Conservation (phyloP, 2,888 invertebrate species). For the Tenthredo livida region DNA sequence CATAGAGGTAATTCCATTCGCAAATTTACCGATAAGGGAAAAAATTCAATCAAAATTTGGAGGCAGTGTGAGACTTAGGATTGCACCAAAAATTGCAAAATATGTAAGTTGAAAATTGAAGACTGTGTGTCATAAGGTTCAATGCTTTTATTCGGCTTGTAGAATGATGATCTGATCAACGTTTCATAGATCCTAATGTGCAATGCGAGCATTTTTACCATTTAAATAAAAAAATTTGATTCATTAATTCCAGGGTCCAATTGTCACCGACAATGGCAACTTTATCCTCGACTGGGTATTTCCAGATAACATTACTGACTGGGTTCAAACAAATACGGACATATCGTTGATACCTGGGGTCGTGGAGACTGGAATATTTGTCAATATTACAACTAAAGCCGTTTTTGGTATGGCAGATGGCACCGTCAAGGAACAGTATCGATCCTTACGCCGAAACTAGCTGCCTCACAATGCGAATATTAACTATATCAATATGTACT, state of each 20-base stretch:
- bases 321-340: conserved; percentile 84
- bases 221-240: neutral
- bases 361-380: conserved; percentile 97
- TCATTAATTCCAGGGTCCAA: conserved; percentile 85
- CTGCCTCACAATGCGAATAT: neutral
- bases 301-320: conserved; percentile 81
- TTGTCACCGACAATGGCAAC: conserved; percentile 99
- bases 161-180: neutral
- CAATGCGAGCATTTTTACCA: neutral
- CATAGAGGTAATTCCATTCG: conserved; percentile 97
- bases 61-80: conserved; percentile 88
- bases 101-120: conserved; percentile 82
- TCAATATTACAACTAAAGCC: conserved; percentile 93
- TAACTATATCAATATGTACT: no score
- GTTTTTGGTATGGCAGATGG: conserved; percentile 96
- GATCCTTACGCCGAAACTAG: neutral
- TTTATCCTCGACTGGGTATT: conserved; percentile 98
- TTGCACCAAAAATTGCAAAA: conserved; percentile 89
- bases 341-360: conserved; percentile 93
- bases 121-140: neutral
- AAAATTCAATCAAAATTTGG: conserved; percentile 87
- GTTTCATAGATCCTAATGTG: neutral
- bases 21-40: conserved; percentile 89
- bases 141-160: neutral
- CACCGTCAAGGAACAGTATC: conserved; percentile 82